Conservation (phyloP, 2,888 invertebrate species). For the Heterodera filipjevi region DNA sequence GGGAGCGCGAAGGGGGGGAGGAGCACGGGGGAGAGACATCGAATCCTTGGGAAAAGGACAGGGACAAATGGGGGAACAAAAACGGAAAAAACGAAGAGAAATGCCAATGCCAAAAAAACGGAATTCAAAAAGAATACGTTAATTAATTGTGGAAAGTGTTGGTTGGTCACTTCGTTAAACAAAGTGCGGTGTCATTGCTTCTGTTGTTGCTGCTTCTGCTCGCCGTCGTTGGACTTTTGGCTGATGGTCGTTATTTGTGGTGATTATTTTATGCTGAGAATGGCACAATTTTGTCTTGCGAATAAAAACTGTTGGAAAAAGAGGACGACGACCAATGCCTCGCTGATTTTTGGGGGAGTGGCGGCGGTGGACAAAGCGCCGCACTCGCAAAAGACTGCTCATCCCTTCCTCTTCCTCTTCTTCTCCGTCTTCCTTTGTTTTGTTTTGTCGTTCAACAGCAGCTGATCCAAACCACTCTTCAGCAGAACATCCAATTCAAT, state of each 20-base stretch:
- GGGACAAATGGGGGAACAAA: no score
- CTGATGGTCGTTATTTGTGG: no score
- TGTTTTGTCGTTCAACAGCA: conserved; percentile 4
- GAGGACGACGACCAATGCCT: neutral
- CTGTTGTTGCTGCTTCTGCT: no score
- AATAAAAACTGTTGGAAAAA: neutral
- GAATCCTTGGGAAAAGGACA: neutral
- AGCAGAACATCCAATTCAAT: neutral
- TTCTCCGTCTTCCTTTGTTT: neutral
- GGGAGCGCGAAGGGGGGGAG: neutral
- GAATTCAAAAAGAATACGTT: no score
- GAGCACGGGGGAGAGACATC: neutral
- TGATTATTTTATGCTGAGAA: neutral
- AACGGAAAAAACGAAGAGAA: no score
- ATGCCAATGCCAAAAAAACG: no score
- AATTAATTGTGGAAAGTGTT: no score
- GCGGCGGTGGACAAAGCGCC: neutral
- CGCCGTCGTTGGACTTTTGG: no score
- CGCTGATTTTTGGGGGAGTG: neutral
- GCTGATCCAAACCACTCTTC: neutral
- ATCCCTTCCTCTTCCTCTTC: neutral
- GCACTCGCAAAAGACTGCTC: neutral
- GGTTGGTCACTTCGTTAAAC: no score
- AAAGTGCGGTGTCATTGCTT: no score
- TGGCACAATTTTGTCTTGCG: neutral